phyloP scores from a whole-genome alignment of 2,797 vertebrate species.

The Protosalanx chinensis region DNA sequence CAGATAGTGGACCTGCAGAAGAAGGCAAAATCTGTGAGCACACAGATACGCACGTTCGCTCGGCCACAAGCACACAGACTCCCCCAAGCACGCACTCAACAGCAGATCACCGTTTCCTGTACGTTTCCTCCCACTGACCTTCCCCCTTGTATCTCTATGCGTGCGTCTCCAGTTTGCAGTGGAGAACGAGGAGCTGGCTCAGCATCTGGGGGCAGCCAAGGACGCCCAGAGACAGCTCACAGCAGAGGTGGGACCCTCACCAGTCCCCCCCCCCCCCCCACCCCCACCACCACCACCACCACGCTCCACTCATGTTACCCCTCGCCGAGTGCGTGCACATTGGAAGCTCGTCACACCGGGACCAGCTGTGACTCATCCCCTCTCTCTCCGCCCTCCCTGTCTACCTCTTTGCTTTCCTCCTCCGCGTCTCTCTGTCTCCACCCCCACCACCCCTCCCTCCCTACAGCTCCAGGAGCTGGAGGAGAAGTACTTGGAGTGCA shows the following conservation, averaged over 20 bases:
- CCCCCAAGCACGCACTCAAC: neutral
- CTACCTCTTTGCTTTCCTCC: neutral
- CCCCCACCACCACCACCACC: neutral
- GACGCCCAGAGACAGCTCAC: conserved; percentile 96
- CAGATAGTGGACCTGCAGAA: conserved; percentile 96
- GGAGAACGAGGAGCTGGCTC: conserved; percentile 94
- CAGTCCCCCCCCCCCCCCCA: neutral
- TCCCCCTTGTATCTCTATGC: neutral
- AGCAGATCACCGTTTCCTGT: neutral
- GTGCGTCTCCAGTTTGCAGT: conserved; percentile 78
- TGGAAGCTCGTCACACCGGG: neutral
- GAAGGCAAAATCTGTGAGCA: conserved; percentile 92
- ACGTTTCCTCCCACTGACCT: neutral
- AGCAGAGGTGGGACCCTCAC: conserved; percentile 76
- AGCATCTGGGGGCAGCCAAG: conserved; percentile 93
- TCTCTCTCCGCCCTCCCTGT: neutral
- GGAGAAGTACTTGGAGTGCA: conserved; percentile 93
- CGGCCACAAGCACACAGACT: neutral
- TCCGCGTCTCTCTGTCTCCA: neutral
- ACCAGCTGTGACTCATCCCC: neutral
- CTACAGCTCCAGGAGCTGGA: conserved; percentile 88
- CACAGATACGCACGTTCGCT: neutral
- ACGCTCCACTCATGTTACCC: neutral
- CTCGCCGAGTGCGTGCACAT: no score
- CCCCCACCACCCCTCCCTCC: neutral